phyloP scores from a whole-genome alignment of 1,140 invertebrate genomes.

The Drosophila prosaltans region DNA sequence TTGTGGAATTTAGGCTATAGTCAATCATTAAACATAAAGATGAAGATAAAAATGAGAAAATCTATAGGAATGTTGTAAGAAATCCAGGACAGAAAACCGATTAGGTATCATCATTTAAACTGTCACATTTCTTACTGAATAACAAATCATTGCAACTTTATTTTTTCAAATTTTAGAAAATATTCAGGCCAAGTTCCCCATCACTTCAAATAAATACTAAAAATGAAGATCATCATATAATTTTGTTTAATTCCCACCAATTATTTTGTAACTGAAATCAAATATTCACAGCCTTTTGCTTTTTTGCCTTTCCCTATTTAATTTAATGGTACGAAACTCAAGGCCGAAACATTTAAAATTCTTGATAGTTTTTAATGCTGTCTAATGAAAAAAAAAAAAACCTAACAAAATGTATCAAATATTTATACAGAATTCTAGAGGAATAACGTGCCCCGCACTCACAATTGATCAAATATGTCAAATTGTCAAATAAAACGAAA shows the following conservation, averaged over 20 bases:
- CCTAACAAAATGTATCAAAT: constrained; percentile 53
- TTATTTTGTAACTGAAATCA: constrained; percentile 2
- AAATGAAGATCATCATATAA: constrained; percentile 10
- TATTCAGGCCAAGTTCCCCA: background rate
- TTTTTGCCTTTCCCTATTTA: constrained; percentile 55
- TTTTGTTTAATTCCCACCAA: constrained; percentile 37
- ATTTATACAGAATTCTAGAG: constrained; percentile 31
- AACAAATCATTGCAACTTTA: no score
- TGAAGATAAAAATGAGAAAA: no score
- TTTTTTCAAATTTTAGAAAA: background rate
- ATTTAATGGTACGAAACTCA: constrained; percentile 23
- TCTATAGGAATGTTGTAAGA: no score
- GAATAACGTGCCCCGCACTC: constrained; percentile 60
- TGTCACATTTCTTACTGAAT: no score
- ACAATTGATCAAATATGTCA: constrained; percentile 43
- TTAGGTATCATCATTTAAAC: no score
- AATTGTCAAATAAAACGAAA: constrained; percentile 4
- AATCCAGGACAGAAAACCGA: no score
- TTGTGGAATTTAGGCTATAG: background rate
- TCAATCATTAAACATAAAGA: no score
- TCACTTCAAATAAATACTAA: background rate
- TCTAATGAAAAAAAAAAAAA: constrained; percentile 51
- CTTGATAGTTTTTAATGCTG: constrained; percentile 58
- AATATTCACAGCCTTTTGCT: constrained; percentile 15
- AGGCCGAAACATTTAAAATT: constrained; percentile 76